phyloP scores from a whole-genome alignment of 1,140 invertebrate species.

The Chironomus striatipennis region DNA sequence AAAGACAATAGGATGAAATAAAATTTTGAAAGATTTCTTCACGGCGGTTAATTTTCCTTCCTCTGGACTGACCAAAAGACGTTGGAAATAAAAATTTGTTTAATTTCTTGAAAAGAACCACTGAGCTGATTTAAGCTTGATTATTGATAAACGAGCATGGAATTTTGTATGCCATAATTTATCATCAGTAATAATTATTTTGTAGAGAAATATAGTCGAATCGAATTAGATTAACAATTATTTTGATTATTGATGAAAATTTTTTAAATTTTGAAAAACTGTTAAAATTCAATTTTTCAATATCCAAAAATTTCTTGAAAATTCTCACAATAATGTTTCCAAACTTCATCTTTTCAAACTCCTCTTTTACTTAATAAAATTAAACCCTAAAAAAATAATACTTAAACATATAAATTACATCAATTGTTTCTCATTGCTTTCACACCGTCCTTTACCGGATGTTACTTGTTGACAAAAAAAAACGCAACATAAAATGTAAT shows the following conservation, averaged over 20 bases:
- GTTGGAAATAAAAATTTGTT: too few species aligned
- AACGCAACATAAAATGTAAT: background rate
- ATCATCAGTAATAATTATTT: too few species aligned
- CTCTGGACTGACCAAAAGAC: background rate
- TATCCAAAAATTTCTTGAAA: too few species aligned
- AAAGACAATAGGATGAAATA: background rate
- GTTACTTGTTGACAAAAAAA: conserved; percentile 22
- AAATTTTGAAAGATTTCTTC: background rate
- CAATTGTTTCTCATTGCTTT: conserved; percentile 15
- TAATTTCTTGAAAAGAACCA: background rate
- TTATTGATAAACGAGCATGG: too few species aligned
- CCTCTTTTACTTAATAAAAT: background rate
- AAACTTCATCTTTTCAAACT: background rate
- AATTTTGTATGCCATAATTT: too few species aligned
- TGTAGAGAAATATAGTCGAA: too few species aligned
- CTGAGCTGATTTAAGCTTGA: background rate
- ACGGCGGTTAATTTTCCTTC: conserved; percentile 19
- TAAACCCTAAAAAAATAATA: background rate
- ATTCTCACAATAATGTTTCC: too few species aligned
- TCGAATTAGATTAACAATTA: too few species aligned
- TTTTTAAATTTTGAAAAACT: too few species aligned
- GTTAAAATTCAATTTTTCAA: too few species aligned
- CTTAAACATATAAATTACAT: conserved; percentile 1
- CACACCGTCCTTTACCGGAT: conserved; percentile 17
- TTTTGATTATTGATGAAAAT: too few species aligned